Base-by-base conservation (phyloP, 64 coral and sea anemone species). In the Astreopora myriophthalma region DNA sequence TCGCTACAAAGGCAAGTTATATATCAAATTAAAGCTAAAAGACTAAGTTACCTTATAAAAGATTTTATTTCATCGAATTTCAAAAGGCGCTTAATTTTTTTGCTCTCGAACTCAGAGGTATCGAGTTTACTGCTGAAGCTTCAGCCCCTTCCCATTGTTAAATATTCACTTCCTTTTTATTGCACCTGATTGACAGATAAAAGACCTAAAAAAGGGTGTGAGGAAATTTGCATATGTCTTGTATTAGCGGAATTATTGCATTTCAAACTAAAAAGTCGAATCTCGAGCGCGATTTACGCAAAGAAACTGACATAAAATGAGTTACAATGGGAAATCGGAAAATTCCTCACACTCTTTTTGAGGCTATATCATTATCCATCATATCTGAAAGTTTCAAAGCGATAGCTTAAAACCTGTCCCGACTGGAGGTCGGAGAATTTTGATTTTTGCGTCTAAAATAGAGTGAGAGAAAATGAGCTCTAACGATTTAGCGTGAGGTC, bases 391-490 rank as follows among this genome's bases (percentile, higher is more conserved):
- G n/a, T n/a, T n/a, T n/a, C n/a, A n/a, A n/a, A n/a, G n/a, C n/a
- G n/a, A n/a, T n/a, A n/a, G n/a, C n/a, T n/a, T n/a, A n/a, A n/a
- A n/a, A n/a, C n/a, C n/a, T n/a, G n/a, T n/a, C n/a, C n/a, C n/a
- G n/a, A n/a, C n/a, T n/a, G n/a, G n/a, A n/a, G n/a, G 55, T 61
- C 55, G 55, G 55, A 61, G 55, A 67, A 67, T 24, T 67, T 67
- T 67, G 63, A 67, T 67, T 67, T 67, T 67, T 67, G 63, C 63
- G 63, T 67, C 63, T 27, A 28, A 67, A 67, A 67, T 67, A 67
- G 63, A 67, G 63, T 67, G 40, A 46, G 63, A 67, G 63, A 67
- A 67, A 27, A 67, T 67, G 19, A 67, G 63, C 63, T 67, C 63
- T 67, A 67, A 67, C 22, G 63, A 67, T 67, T 67, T 67, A 67